Conservation (phyloP, 2,797 vertebrate genomes). For the Knipowitschia caucasica region DNA sequence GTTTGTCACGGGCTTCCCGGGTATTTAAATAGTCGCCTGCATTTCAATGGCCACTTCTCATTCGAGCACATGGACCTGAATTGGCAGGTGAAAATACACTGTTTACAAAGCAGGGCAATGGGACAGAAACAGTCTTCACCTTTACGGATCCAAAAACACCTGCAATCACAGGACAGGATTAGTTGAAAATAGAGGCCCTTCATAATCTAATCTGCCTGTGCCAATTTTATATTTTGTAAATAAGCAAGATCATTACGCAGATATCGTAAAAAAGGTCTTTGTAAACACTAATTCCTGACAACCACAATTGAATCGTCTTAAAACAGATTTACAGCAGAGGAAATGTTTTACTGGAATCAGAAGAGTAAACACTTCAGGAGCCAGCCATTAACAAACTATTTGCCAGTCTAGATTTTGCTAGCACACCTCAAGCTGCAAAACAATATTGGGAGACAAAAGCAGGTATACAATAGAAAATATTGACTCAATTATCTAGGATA, state of each 20-base stretch:
- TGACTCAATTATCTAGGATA: too few species aligned
- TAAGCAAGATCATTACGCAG: background rate
- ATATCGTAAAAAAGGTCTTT: too few species aligned
- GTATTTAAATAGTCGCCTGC: constrained; percentile 38
- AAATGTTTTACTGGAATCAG: background rate
- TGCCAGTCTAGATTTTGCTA: background rate
- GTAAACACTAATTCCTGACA: background rate
- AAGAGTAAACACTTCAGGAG: background rate
- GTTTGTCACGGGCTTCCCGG: constrained; percentile 49
- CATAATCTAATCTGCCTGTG: background rate
- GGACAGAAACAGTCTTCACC: constrained; percentile 20
- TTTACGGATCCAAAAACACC: constrained; percentile 20
- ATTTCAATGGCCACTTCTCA: constrained; percentile 37
- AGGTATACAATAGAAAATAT: background rate
- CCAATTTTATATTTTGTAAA: background rate
- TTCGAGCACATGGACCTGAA: constrained; percentile 29
- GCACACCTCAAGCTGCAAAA: background rate
- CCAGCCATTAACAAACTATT: background rate
- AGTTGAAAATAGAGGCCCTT: constrained; percentile 19
- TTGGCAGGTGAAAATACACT: constrained; percentile 51
- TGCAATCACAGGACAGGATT: constrained; percentile 26
- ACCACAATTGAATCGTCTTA: too few species aligned
- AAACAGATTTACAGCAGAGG: too few species aligned
- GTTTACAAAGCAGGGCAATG: constrained; percentile 13
- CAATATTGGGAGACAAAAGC: background rate